Evolutionary conservation across 2,888 invertebrate genomes (phyloP).

Genomic region (Melieria picta): DNA sequence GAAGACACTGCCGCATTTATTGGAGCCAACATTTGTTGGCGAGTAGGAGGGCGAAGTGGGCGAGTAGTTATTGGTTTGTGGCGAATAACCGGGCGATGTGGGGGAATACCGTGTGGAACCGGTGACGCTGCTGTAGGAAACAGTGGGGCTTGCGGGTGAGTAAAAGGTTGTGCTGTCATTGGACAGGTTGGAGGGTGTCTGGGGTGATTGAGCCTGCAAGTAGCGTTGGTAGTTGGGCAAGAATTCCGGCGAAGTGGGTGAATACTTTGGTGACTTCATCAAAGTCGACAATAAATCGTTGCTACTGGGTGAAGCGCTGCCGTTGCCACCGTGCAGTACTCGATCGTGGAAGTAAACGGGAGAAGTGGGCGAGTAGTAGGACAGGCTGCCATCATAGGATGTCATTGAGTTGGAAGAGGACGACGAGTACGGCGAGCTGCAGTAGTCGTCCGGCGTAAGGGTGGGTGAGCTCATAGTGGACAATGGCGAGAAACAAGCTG

Average conservation of each 20-base stretch:
- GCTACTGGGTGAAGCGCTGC: neutral
- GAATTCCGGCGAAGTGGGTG: slow-evolving; percentile 75
- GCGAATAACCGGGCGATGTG: slow-evolving; percentile 73
- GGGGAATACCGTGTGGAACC: slow-evolving; percentile 73
- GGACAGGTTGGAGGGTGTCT: slow-evolving; percentile 30
- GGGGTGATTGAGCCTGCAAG: slow-evolving; percentile 62
- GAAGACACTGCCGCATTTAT: neutral
- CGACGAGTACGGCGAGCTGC: slow-evolving; percentile 35
- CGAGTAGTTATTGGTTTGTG: slow-evolving; percentile 75
- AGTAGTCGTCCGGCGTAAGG: slow-evolving; percentile 37
- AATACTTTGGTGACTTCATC: slow-evolving; percentile 67
- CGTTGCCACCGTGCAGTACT: neutral
- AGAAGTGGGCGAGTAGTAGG: slow-evolving; percentile 44
- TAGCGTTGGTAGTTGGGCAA: slow-evolving; percentile 66
- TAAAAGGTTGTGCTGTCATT: slow-evolving; percentile 72
- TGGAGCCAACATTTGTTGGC: slow-evolving; percentile 22
- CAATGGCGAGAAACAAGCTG: slow-evolving; percentile 49
- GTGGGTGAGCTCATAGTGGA: slow-evolving; percentile 62
- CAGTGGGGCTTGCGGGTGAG: slow-evolving; percentile 73
- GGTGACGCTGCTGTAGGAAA: slow-evolving; percentile 78
- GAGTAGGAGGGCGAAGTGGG: slow-evolving; percentile 72
- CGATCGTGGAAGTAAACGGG: slow-evolving; percentile 50
- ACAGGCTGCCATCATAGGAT: slow-evolving; percentile 32
- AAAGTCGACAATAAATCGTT: slow-evolving; percentile 34
- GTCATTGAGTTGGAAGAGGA: slow-evolving; percentile 27